A percentile compares a stretch with the other conserved stretches of the same genome.
Evolutionary conservation across 2,888 invertebrate species (phyloP).

Genomic region (Bombylius discolor): DNA sequence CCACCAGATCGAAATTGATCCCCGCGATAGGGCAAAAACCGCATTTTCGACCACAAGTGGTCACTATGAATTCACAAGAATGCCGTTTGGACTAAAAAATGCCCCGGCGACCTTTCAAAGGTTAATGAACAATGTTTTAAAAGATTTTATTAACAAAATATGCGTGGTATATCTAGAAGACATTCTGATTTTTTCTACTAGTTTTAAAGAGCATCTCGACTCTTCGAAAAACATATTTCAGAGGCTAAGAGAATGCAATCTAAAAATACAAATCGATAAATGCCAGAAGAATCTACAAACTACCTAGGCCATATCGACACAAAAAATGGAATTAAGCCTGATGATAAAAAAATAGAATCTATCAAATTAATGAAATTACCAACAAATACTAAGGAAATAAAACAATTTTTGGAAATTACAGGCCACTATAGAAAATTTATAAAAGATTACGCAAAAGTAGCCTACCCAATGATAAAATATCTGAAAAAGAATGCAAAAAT

Average conservation of each 20-base stretch:
- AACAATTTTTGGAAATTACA: conserved; percentile 11
- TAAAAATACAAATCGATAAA: conserved; percentile 4
- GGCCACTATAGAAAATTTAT: conserved; percentile 10
- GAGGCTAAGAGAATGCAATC: background rate
- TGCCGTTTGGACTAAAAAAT: background rate
- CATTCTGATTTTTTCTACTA: conserved; percentile 1
- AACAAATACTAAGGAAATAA: conserved; percentile 3
- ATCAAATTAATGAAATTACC: conserved; percentile 7
- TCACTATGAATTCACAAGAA: background rate
- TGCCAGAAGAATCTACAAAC: conserved; percentile 6
- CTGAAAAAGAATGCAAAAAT: conserved; percentile 10
- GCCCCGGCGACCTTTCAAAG: too few species aligned
- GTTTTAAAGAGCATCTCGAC: conserved; percentile 1
- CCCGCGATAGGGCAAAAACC: too few species aligned
- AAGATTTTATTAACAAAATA: too few species aligned
- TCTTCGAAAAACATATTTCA: background rate
- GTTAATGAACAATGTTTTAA: too few species aligned
- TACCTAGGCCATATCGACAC: conserved; percentile 20
- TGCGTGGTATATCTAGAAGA: background rate
- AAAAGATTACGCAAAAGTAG: conserved; percentile 7
- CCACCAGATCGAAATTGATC: background rate
- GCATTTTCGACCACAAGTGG: too few species aligned
- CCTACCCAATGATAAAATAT: conserved; percentile 10
- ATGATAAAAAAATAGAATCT: conserved; percentile 17
- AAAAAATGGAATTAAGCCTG: conserved; percentile 19